phyloP scores from a whole-genome alignment of 2,113 vertebrate species.

The Syrrhaptes paradoxus region DNA sequence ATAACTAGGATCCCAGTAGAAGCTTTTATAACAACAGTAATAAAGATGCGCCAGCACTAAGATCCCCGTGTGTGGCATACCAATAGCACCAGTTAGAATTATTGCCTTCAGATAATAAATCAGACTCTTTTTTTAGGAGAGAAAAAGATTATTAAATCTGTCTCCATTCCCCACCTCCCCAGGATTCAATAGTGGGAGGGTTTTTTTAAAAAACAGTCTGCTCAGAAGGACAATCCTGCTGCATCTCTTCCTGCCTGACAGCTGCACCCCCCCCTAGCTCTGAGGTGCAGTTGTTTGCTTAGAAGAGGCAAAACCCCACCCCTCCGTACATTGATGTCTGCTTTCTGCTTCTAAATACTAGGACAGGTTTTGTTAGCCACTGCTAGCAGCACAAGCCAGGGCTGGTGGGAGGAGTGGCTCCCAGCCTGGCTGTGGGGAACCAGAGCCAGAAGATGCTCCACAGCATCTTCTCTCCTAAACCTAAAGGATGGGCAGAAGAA shows the following conservation, averaged over 20 bases:
- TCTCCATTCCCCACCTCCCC: background rate
- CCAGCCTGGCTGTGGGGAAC: background rate
- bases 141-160: background rate
- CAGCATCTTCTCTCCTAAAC: background rate
- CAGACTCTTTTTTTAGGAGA: background rate
- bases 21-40: conserved; percentile 58
- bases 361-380: background rate
- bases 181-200: background rate
- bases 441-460: background rate
- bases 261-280: background rate
- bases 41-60: background rate
- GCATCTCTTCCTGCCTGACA: background rate
- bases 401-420: background rate
- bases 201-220: background rate
- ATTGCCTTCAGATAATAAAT: conserved; percentile 28
- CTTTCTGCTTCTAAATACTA: background rate
- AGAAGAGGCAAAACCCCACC: background rate
- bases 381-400: fast-evolving
- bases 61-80: background rate
- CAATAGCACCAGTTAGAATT: conserved; percentile 27
- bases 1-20: conserved; percentile 50
- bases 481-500: background rate
- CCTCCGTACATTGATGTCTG: background rate
- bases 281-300: background rate
- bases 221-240: background rate